Evolutionary conservation across 2,888 invertebrate genomes (phyloP).

Genomic region (Dioctria linearis): DNA sequence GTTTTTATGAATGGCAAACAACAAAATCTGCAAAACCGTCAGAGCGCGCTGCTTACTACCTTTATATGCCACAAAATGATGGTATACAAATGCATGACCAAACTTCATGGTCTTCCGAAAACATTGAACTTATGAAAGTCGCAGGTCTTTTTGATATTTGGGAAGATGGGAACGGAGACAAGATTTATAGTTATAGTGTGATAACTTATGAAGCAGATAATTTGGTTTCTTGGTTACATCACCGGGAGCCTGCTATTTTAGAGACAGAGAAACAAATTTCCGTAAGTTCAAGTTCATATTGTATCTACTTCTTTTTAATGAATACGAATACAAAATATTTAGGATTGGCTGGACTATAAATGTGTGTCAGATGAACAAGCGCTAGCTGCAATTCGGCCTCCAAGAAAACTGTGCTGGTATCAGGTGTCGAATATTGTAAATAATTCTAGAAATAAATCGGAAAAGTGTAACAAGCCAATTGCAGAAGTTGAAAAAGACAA

Average conservation of each 20-base stretch:
- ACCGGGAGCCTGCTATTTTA: slow-evolving; percentile 86
- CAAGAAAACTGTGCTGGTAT: slow-evolving; percentile 76
- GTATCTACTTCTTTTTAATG: background rate
- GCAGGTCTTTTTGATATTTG: slow-evolving; percentile 84
- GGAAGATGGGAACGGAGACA: slow-evolving; percentile 74
- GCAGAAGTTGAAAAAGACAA: slow-evolving; percentile 45
- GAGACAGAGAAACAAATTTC: slow-evolving; percentile 77
- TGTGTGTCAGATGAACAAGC: slow-evolving; percentile 72
- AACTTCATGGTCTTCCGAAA: slow-evolving; percentile 73
- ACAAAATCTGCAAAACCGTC: slow-evolving; percentile 76
- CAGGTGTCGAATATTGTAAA: slow-evolving; percentile 81
- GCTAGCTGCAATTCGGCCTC: slow-evolving; percentile 72
- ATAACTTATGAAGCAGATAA: slow-evolving; percentile 83
- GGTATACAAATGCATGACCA: slow-evolving; percentile 74
- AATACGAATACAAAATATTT: slow-evolving; percentile 59
- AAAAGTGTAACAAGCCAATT: slow-evolving; percentile 74
- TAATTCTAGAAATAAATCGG: slow-evolving; percentile 79
- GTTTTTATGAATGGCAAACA: slow-evolving; percentile 88
- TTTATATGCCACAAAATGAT: slow-evolving; percentile 77
- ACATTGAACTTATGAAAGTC: slow-evolving; percentile 78
- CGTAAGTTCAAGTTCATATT: slow-evolving; percentile 68
- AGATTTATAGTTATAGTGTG: slow-evolving; percentile 81
- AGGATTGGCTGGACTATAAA: slow-evolving; percentile 80
- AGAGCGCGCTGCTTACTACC: slow-evolving; percentile 81
- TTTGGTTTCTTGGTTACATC: slow-evolving; percentile 81